Conservation (phyloP, 2,113 vertebrate species). For the Bagarius yarrelli region DNA sequence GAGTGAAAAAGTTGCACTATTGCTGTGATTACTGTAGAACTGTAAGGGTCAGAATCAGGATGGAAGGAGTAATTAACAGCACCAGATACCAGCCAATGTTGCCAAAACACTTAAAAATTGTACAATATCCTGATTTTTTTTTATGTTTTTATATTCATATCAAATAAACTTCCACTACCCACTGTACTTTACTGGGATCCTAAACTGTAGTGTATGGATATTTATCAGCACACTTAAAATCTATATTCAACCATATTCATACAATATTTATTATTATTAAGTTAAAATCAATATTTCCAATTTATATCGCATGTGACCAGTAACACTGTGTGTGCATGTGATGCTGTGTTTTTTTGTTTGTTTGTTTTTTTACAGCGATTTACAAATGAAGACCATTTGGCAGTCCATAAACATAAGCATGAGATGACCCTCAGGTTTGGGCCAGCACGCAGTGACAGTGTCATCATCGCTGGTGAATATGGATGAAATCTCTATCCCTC, state of each 20-base stretch:
- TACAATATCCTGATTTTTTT: too few relatives aligned
- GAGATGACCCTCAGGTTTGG: constrained; percentile 99
- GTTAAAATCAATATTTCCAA: too few relatives aligned
- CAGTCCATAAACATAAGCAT: constrained; percentile 99
- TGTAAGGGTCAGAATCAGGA: not conserved
- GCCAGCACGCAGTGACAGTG: constrained; percentile 94
- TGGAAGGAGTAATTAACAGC: not conserved
- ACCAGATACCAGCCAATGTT: not conserved
- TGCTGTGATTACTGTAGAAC: not conserved
- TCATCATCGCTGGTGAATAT: constrained; percentile 93
- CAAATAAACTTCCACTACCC: too few relatives aligned
- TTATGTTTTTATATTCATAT: too few relatives aligned
- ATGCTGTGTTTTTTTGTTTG: constrained; percentile 48
- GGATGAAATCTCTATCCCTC: not conserved
- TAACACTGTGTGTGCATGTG: not conserved
- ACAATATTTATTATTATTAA: too few relatives aligned
- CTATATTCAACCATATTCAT: too few relatives aligned
- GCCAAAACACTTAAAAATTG: not conserved
- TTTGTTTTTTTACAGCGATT: constrained; percentile 81
- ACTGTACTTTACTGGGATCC: too few relatives aligned
- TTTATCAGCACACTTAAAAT: too few relatives aligned
- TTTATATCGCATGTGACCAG: not conserved
- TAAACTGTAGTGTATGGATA: too few relatives aligned
- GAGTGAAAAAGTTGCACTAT: not conserved
- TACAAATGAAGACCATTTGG: constrained; percentile 99